Evolutionary conservation across 2,113 vertebrate genomes (phyloP), one percentile per base, ranked within the genome.

Genomic region (Garra rufa): DNA sequence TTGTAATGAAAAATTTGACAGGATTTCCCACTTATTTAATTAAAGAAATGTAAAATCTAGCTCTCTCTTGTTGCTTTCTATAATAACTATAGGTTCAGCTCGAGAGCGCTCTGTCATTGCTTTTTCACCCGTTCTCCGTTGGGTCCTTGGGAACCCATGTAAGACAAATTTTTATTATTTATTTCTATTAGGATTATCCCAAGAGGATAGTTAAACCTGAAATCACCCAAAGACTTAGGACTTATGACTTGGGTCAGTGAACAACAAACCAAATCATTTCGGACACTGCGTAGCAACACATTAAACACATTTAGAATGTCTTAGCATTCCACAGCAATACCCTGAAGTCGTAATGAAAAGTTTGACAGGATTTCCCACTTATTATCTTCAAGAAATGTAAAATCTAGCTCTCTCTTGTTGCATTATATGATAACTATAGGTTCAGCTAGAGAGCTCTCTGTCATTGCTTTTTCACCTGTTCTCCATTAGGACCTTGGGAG

Each of bases 401-500:
- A 43, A 61, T 38, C 5, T 43, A 79, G n/a, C 10, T 79, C 38
- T 34, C 9, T 41, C 21, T 15, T 78, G 34, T 78, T 41, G 55
- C 21, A 24, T 21, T 19, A 17, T 59, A 59, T 43, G 41, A 61
- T 13, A 15, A 6, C 11, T 73, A 9, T 19, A 79, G n/a, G 15
- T 63, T 61, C 13, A 61, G 55, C 44, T 26, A 79, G 11, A 43
- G 38, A 44, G 24, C 34, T 34, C 52, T 17, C 24, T 59, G 24
- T 46, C 11, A 48, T 57, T 48, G 0, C 65, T 81, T 55, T 48
- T 43, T 70, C 34, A 1, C 67, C 24, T 26, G 48, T 44, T 79
- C 34, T 67, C 57, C 43, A 65, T 14, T 80, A 24, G 61, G 43
- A 41, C 59, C 59, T 67, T 65, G 77, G 26, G 59, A 65, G 41